These are phyloP conservation scores for Vespertilio murinus DNA, from an alignment of 2,797 vertebrate species.

Conservation along the genomic window DNA sequence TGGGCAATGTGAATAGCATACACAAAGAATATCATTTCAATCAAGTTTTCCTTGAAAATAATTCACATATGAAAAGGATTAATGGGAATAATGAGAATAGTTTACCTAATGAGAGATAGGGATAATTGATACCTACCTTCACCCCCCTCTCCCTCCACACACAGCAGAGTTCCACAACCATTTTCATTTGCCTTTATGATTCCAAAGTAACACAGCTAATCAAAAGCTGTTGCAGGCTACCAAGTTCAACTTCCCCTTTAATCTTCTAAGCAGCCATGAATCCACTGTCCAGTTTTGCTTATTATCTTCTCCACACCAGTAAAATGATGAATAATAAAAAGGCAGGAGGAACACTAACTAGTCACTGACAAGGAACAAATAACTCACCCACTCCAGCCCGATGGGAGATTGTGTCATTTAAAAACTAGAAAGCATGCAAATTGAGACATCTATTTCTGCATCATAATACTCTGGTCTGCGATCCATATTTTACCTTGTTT, in stretches of 20 bases:
- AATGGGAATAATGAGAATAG: neutral
- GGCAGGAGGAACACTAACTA: conserved; percentile 28
- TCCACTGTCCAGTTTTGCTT: neutral
- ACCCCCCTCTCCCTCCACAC: no score
- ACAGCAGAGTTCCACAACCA: neutral
- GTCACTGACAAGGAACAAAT: conserved; percentile 48
- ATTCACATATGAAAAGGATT: conserved; percentile 34
- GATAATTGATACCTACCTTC: conserved; percentile 3
- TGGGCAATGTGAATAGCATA: neutral
- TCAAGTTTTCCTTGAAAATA: neutral
- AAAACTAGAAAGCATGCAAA: conserved; percentile 15
- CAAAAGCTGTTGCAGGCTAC: neutral
- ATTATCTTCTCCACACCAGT: conserved; percentile 15
- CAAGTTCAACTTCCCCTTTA: conserved; percentile 11
- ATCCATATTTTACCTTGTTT: neutral
- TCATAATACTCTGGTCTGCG: neutral
- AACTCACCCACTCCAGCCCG: neutral
- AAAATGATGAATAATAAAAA: conserved; percentile 60
- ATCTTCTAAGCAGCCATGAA: conserved; percentile 34
- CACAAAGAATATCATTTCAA: neutral
- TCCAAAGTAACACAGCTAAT: neutral
- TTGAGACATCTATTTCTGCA: neutral
- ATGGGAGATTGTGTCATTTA: neutral
- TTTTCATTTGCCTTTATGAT: conserved; percentile 11
- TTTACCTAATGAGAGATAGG: neutral